phyloP scores from a whole-genome alignment of 2,888 invertebrate species.

The Anticlea derivata region DNA sequence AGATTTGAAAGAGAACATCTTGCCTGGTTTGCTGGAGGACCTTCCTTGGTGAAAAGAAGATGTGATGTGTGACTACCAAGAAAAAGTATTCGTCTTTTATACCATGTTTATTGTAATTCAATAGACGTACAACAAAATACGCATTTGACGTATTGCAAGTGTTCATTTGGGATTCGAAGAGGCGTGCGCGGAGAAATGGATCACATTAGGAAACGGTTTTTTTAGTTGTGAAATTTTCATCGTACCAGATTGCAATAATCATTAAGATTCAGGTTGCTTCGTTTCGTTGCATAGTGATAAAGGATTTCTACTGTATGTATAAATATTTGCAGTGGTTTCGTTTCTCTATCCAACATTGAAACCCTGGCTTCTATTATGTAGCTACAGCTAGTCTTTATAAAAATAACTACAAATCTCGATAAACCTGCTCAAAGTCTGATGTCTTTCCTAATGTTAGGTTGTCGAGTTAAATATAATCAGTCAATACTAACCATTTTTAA shows the following conservation, averaged over 20 bases:
- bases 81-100: slow-evolving; percentile 72
- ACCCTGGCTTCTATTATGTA: no score
- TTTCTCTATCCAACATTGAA: no score
- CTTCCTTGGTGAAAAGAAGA: slow-evolving; percentile 76
- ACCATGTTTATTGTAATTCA: slow-evolving; percentile 75
- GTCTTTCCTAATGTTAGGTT: no score
- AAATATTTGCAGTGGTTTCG: no score
- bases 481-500: no score
- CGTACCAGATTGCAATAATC: slow-evolving; percentile 37
- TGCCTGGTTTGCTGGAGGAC: slow-evolving; percentile 67
- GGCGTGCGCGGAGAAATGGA: slow-evolving; percentile 76
- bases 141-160: slow-evolving; percentile 73
- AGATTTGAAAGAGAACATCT: slow-evolving; percentile 80
- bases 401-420: no score
- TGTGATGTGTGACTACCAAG: slow-evolving; percentile 65
- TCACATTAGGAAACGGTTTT: slow-evolving; percentile 68
- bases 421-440: no score
- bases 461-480: no score
- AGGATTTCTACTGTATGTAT: slow-evolving; percentile 11
- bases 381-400: no score
- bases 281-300: slow-evolving; percentile 19
- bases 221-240: slow-evolving; percentile 61
- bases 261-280: slow-evolving; percentile 26
- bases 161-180: slow-evolving; percentile 76
- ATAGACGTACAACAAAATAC: slow-evolving; percentile 65